These are phyloP conservation scores for Rhopilema esculentum DNA, from an alignment of 30 jellyfish, hydroid and myxozoan species.

Conservation along the genomic window DNA sequence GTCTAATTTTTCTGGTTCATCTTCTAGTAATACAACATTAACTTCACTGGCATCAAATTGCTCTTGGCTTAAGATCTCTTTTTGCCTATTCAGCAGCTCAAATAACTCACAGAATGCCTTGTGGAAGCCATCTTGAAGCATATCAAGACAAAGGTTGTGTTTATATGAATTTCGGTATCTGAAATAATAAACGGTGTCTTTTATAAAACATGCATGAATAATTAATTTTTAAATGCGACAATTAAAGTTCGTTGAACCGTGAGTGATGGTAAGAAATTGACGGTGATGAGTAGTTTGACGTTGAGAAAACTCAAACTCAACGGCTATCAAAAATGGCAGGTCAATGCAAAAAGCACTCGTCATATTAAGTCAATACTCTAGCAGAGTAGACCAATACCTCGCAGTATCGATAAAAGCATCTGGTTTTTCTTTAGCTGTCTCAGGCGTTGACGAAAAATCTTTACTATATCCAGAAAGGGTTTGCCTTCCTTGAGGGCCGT, in stretches of 20 bases:
- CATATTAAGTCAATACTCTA: too few relatives aligned
- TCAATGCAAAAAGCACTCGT: too few relatives aligned
- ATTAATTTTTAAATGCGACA: background rate
- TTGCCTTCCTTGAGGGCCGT: constrained; percentile 2
- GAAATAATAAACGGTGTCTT: background rate
- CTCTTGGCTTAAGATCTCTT: constrained; percentile 8
- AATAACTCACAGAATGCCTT: constrained; percentile 90
- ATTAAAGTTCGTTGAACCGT: background rate
- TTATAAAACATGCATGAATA: background rate
- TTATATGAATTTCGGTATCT: constrained; percentile 78
- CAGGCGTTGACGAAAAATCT: constrained; percentile 9
- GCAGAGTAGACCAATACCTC: too few relatives aligned
- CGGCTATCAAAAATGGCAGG: too few relatives aligned
- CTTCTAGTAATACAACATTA: constrained; percentile 39
- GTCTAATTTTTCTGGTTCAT: constrained; percentile 66
- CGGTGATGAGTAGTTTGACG: too few relatives aligned
- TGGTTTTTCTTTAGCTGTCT: constrained; percentile 3
- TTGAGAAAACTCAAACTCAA: too few relatives aligned
- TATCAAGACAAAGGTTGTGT: constrained; percentile 82
- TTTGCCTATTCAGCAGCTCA: constrained; percentile 64
- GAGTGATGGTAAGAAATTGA: too few relatives aligned
- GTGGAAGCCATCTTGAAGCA: constrained; percentile 92
- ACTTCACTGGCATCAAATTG: constrained; percentile 42
- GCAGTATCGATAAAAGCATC: constrained; percentile 58
- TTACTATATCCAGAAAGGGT: background rate